Conservation (phyloP, 2,113 vertebrate species). For the Psephotus haematonotus region DNA sequence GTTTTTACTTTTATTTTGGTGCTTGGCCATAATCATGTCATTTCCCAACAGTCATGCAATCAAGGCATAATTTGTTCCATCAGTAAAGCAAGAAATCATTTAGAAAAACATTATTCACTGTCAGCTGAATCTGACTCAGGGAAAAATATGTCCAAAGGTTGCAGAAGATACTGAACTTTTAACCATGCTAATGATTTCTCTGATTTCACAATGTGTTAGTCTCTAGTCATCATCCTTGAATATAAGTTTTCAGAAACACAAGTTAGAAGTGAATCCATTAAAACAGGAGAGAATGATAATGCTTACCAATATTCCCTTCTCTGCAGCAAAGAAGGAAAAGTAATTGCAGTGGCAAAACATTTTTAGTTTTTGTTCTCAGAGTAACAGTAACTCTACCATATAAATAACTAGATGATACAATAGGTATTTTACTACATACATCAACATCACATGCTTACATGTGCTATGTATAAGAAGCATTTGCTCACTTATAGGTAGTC, state of each 20-base stretch:
- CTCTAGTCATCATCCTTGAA: background rate
- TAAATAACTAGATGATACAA: background rate
- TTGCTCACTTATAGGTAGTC: background rate
- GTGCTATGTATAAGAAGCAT: background rate
- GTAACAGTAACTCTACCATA: background rate
- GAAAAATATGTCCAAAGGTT: background rate
- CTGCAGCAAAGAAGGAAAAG: background rate
- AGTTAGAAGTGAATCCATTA: background rate
- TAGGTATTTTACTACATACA: background rate
- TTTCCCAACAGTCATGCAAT: background rate
- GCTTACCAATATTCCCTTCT: background rate
- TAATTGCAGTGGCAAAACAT: background rate
- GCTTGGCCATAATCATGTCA: background rate
- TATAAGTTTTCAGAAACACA: background rate
- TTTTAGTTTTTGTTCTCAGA: background rate
- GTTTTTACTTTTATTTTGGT: background rate
- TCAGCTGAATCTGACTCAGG: conserved; percentile 13
- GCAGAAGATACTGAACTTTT: background rate
- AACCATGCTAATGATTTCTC: background rate
- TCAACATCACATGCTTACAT: background rate
- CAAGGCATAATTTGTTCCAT: background rate
- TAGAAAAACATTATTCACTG: conserved; percentile 15
- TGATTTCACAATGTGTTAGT: background rate
- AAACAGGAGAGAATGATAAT: background rate
- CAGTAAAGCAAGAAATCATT: background rate